phyloP scores from a whole-genome alignment of 2,113 vertebrate species.

The Leptodactylus fuscus region DNA sequence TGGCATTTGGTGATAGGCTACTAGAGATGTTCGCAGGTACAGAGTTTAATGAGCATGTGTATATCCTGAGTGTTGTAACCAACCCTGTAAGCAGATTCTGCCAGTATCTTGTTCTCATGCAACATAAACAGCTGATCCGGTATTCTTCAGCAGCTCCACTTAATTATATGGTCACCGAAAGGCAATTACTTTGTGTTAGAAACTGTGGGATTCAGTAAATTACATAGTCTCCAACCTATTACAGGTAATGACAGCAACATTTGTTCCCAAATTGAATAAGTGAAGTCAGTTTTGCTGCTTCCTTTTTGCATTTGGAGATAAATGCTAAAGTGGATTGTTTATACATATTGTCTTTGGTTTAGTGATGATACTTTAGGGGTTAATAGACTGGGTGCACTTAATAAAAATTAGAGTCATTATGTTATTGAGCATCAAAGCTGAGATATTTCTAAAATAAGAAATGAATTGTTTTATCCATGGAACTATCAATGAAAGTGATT shows the following conservation, averaged over 20 bases:
- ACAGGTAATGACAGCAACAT: slow-evolving; percentile 42
- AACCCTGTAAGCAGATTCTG: slow-evolving; percentile 3
- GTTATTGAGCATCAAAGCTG: slow-evolving; percentile 32
- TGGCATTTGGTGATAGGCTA: no score
- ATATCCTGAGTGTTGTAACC: background rate
- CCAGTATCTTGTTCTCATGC: fast-evolving
- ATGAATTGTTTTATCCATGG: slow-evolving; percentile 59
- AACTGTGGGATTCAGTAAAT: slow-evolving; percentile 35
- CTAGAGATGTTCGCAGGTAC: no score
- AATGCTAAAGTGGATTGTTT: background rate
- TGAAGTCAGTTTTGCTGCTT: slow-evolving; percentile 6
- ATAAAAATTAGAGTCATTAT: slow-evolving; percentile 62
- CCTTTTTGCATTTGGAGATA: slow-evolving; percentile 19
- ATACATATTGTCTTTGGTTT: slow-evolving; percentile 37
- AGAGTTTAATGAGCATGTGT: background rate
- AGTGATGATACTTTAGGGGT: slow-evolving; percentile 51
- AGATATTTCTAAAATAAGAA: slow-evolving; percentile 61
- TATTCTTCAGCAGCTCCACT: slow-evolving; percentile 24
- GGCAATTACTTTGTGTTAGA: slow-evolving; percentile 48
- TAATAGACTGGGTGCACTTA: slow-evolving; percentile 60
- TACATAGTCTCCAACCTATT: slow-evolving; percentile 20
- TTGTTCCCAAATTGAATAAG: slow-evolving; percentile 30
- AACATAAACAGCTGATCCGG: background rate
- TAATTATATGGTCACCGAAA: slow-evolving; percentile 40
- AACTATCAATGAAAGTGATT: slow-evolving; percentile 3